Base-by-base conservation (phyloP, 2,113 vertebrate genomes). In the Probosciger aterrimus region DNA sequence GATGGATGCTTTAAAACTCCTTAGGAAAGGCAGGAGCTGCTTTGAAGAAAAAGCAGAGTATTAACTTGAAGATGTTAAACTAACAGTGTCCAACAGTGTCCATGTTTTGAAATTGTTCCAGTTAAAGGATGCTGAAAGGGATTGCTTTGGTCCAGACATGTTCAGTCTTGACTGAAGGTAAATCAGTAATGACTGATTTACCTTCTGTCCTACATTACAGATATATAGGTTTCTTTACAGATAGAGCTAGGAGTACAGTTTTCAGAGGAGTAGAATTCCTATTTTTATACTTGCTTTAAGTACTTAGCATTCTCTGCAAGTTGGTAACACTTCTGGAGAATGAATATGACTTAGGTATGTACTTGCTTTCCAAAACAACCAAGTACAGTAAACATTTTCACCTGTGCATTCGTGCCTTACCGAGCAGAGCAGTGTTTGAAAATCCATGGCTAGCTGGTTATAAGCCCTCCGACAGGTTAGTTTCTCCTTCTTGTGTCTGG, bases 161-260 rank as follows among this genome's bases (percentile, higher is more conserved):
- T 46, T 31, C 33, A n/a, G 46, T 49, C 18, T 7, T 17, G 33
- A n/a, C 33, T 59, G 55, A 57, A 57, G 55, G 31, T 57, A n/a
- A 22, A 57, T 22, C 55, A 57, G 31, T 43, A 14, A 25, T 59
- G 43, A 14, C 28, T 52, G 43, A 18, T 25, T 43, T 25, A 2
- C 13, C 14, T 50, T 62, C 30, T 50, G n/a, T 30, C 6, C 8
- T 12, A 0, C 0, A 2, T 43, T 17, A 24, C 11, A 41, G 33
- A 5, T 18, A 9, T 5, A 7, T 11, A 22, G 24, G 18, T 64
- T 78, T 80, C 59, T n/a, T 64, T 11, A 43, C 19, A 44, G 70
- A 5, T 4, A 41, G 13, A 49, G 10, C 18, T 33, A 7, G 33
- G 39, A 62, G 41, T 31, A 11, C 2, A 8, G 33, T 41, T 59